Percentiles rank a stretch among this genome's conserved stretches.
Evolutionary conservation across 2,113 vertebrate species (phyloP).

Genomic region (Zosterops pallidus): DNA sequence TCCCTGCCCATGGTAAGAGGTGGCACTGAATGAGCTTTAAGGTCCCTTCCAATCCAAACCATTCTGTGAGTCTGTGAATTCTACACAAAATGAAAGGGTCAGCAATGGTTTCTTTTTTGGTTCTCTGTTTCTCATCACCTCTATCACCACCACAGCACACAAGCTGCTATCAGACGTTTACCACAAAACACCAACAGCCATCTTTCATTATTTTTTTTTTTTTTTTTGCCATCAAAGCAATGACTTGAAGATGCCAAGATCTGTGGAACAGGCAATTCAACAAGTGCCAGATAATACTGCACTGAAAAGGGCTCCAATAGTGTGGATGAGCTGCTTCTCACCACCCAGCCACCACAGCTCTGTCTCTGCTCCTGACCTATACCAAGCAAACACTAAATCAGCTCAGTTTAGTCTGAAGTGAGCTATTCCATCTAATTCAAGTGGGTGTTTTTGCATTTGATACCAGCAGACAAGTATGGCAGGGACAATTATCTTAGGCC

Average conservation of each 20-base stretch:
- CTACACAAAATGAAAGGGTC: neutral
- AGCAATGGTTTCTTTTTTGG: neutral
- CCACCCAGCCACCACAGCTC: rapidly evolving
- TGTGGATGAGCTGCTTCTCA: neutral
- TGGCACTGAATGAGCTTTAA: rapidly evolving
- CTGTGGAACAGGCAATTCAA: neutral
- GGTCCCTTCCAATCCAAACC: rapidly evolving
- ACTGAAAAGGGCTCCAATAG: neutral
- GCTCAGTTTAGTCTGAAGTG: neutral
- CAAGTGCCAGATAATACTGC: neutral
- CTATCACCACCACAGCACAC: neutral
- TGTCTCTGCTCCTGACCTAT: neutral
- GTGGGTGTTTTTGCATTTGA: neutral
- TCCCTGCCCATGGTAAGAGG: neutral
- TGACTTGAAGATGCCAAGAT: neutral
- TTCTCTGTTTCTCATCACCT: neutral
- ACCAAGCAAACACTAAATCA: neutral
- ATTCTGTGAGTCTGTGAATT: neutral
- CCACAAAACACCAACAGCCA: rapidly evolving
- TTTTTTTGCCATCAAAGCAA: neutral
- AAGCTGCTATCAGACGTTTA: neutral
- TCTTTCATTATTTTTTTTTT: neutral
- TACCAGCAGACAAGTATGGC: neutral
- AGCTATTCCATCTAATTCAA: neutral
- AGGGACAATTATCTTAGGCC: neutral